Percentiles rank a stretch among this genome's conserved stretches.
These are phyloP conservation scores for Hesperophylax magnus DNA, from an alignment of 1,140 invertebrate species.

Conservation along the genomic window DNA sequence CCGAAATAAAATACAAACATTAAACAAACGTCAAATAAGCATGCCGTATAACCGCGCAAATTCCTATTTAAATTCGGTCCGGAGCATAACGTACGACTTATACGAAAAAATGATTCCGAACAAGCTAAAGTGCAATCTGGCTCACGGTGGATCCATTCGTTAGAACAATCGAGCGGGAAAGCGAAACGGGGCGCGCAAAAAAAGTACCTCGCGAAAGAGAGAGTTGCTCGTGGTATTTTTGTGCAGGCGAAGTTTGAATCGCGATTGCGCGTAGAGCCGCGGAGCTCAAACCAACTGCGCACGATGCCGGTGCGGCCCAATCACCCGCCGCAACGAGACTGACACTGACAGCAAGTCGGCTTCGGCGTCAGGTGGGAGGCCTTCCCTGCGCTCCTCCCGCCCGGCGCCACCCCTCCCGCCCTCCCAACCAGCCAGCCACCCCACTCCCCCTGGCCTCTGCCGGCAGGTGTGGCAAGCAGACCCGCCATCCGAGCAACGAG, in stretches of 20 bases:
- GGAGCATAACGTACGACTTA: neutral
- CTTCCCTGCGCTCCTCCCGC: slow-evolving; percentile 6
- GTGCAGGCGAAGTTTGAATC: slow-evolving; percentile 56
- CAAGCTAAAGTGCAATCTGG: slow-evolving; percentile 21
- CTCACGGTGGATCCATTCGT: neutral
- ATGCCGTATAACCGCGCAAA: neutral
- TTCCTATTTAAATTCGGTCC: too few relatives aligned
- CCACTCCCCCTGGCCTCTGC: neutral
- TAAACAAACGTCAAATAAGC: slow-evolving; percentile 1
- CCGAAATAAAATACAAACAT: too few relatives aligned
- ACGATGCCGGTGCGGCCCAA: slow-evolving; percentile 64
- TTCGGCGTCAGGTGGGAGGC: slow-evolving; percentile 33
- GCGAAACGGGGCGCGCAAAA: slow-evolving; percentile 58
- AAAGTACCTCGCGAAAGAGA: slow-evolving; percentile 57
- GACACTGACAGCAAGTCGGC: slow-evolving; percentile 39
- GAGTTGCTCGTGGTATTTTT: slow-evolving; percentile 56
- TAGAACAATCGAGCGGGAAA: slow-evolving; percentile 44
- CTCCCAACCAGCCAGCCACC: slow-evolving; percentile 52
- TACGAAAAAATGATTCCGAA: neutral
- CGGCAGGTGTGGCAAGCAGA: neutral
- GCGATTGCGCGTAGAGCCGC: slow-evolving; percentile 61
- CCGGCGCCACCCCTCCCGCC: slow-evolving; percentile 12
- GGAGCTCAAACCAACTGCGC: slow-evolving; percentile 61
- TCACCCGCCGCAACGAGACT: slow-evolving; percentile 51
- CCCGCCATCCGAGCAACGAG: neutral